Conservation (phyloP, 2,797 vertebrate species). For the Pseudochaenichthys georgianus region DNA sequence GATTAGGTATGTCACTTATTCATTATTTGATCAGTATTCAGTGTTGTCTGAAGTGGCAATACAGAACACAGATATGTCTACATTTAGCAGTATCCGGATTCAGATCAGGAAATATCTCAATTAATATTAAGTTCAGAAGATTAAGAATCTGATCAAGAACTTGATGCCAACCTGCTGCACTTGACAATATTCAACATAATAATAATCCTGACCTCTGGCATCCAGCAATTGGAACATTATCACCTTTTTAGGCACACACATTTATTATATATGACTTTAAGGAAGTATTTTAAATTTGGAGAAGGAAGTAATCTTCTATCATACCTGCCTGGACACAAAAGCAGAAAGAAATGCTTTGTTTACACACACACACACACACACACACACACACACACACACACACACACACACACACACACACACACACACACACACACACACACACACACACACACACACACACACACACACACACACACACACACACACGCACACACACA, state of each 20-base stretch:
- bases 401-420: constrained; percentile 21
- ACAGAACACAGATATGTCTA: background rate
- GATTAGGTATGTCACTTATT: background rate
- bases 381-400: constrained; percentile 15
- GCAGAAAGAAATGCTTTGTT: constrained; percentile 17
- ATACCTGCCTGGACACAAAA: constrained; percentile 25
- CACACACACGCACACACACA: constrained; percentile 19
- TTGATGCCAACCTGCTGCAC: background rate
- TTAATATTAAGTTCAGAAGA: constrained; percentile 1
- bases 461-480: constrained; percentile 15
- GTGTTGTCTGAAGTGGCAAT: background rate
- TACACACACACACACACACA: constrained; percentile 23
- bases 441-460: constrained; percentile 25
- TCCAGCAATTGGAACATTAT: background rate
- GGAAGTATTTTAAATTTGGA: constrained; percentile 7
- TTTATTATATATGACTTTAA: constrained; percentile 5
- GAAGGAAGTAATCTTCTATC: constrained; percentile 24
- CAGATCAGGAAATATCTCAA: background rate
- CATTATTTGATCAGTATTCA: background rate
- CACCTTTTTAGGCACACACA: background rate
- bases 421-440: constrained; percentile 13
- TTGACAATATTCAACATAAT: background rate
- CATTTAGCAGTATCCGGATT: constrained; percentile 2
- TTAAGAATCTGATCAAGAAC: background rate
- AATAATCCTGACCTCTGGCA: background rate